Conservation (phyloP, 1,140 invertebrate species). For the Lepidurus arcticus region DNA sequence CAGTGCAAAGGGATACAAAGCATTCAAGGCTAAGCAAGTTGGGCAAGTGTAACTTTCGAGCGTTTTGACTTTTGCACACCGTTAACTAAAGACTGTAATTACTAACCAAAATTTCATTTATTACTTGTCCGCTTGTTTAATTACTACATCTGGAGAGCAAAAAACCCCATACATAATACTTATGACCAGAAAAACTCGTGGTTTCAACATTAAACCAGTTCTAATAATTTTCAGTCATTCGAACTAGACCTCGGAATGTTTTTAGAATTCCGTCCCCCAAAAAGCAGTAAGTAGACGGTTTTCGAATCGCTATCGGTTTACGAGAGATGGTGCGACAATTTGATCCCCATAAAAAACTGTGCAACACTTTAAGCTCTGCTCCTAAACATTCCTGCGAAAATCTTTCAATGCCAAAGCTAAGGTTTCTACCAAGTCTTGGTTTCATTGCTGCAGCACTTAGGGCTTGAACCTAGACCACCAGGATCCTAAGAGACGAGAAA, state of each 20-base stretch:
- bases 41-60: too few species aligned
- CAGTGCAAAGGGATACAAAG: too few species aligned
- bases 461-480: not conserved
- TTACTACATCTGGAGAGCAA: too few species aligned
- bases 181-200: too few species aligned
- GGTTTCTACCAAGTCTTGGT: not conserved
- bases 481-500: not conserved
- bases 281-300: not conserved
- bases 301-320: not conserved
- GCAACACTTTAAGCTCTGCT: not conserved
- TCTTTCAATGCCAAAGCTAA: conserved; percentile 1
- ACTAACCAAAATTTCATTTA: too few species aligned
- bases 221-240: too few species aligned
- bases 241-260: not conserved
- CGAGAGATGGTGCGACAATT: not conserved
- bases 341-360: not conserved
- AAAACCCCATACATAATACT: too few species aligned
- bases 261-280: not conserved
- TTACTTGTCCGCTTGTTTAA: too few species aligned
- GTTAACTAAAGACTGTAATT: too few species aligned
- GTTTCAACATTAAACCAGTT: too few species aligned
- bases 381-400: not conserved
- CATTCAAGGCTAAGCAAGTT: too few species aligned
- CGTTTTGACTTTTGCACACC: too few species aligned
- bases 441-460: conserved; percentile 21